phyloP scores from a whole-genome alignment of 2,888 invertebrate species.

The Synanthedon andrenaeformis region DNA sequence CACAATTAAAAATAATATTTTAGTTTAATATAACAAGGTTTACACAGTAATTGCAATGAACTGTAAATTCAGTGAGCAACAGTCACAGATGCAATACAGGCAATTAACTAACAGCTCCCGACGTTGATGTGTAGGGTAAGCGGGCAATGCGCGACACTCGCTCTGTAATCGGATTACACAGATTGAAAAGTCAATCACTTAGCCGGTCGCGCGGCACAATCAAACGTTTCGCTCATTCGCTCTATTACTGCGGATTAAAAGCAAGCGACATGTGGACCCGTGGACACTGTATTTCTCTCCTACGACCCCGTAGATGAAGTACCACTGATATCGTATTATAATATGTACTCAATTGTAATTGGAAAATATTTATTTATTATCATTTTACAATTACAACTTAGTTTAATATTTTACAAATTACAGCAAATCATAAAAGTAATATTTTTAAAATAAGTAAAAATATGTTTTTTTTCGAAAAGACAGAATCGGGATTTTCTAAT shows the following conservation, averaged over 20 bases:
- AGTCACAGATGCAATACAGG: constrained; percentile 2
- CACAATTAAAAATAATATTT: too few relatives aligned
- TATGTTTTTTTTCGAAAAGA: too few relatives aligned
- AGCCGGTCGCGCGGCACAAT: constrained; percentile 39
- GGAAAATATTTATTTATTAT: too few relatives aligned
- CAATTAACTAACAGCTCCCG: constrained; percentile 19
- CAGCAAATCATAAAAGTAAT: too few relatives aligned
- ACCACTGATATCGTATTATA: too few relatives aligned
- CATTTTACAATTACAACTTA: too few relatives aligned
- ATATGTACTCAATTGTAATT: too few relatives aligned
- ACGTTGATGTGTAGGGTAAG: constrained; percentile 25
- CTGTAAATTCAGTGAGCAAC: constrained; percentile 1
- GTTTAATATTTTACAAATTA: too few relatives aligned
- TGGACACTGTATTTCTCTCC: not conserved
- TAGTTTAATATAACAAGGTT: constrained; percentile 1
- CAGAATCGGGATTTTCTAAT: too few relatives aligned
- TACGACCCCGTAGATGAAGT: too few relatives aligned
- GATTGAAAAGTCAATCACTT: constrained; percentile 70
- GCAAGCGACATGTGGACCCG: constrained; percentile 33
- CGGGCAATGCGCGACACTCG: constrained; percentile 22
- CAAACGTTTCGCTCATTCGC: constrained; percentile 34
- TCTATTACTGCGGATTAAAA: constrained; percentile 40
- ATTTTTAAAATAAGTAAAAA: too few relatives aligned
- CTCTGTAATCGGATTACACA: constrained; percentile 44
- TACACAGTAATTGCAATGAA: constrained; percentile 2